Evolutionary conservation across 2,797 vertebrate species (phyloP), one percentile per base, ranked within the genome.

Genomic region (Melanotaenia pygmaea): DNA sequence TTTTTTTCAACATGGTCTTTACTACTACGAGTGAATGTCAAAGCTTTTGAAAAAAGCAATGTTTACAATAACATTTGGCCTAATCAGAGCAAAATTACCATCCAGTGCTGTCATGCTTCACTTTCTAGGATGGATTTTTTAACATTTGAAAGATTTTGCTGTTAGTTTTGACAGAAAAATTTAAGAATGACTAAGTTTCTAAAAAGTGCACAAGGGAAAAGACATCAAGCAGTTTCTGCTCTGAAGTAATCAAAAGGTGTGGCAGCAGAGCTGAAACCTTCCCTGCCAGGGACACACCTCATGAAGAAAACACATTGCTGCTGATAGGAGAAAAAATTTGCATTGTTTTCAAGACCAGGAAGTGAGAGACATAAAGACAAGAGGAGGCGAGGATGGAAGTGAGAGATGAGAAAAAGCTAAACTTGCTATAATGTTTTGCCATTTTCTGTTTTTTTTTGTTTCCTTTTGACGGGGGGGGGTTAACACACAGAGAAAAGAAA

Each of bases 301-400:
- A 51, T 47, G 50, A 47, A 30, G 38, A 77, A 60, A 75, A 74
- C 59, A 53, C 63, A 59, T 67, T 70, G 73, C n/a, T 63, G 50
- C 32, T 34, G 40, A 72, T 63, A 60, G 47, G 56, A 82, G 20
- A 67, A 35, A 67, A 83, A 79, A 77, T 76, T 53, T 4, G 53
- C 68, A 76, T 16, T 8, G 64, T 14, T 11, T 58, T 74, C 45
- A 71, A 71, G 68, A 81, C 24, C 7, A 7, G 0, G 51, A 71
- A 11, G 66, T 60, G 63, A 20, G 45, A 72, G 14, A 73, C 54
- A 53, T 56, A 53, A 67, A 72, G 59, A 73, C 4, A 8, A 60
- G 60, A 34, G 7, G 58, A 65, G 57, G 63, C 2, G 63, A 67
- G 1, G 1, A 38, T 40, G 0, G 1, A 30, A 51, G 45, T 4